These are phyloP conservation scores for Squalus acanthias DNA, from an alignment of 2,797 vertebrate species.

Conservation along the genomic window DNA sequence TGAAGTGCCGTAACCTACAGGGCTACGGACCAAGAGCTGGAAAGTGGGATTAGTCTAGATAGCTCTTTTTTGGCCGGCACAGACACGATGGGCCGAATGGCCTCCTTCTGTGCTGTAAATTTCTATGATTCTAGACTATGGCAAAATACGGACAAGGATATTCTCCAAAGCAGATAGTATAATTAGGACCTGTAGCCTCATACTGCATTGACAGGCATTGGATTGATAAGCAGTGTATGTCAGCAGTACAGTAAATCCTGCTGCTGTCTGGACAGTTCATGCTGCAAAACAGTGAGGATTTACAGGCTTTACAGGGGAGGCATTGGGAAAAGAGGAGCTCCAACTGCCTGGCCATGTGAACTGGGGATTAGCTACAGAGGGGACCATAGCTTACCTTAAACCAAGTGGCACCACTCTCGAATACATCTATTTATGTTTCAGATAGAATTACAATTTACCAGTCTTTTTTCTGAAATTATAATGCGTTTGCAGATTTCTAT, in stretches of 20 bases:
- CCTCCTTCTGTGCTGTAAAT: too few species aligned
- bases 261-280: conserved; percentile 4
- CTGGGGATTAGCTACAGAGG: conserved; percentile 26
- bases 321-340: conserved; percentile 14
- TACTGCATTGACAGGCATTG: not conserved
- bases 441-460: conserved; percentile 34
- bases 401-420: conserved; percentile 15
- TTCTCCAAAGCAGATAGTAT: not conserved
- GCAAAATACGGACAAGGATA: not conserved
- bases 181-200: not conserved
- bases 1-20: too few species aligned
- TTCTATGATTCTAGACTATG: not conserved
- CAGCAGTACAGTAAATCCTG: conserved; percentile 17
- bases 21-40: too few species aligned
- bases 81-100: too few species aligned
- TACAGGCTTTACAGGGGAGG: conserved; percentile 32
- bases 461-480: conserved; percentile 35
- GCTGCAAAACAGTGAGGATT: not conserved
- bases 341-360: conserved; percentile 31
- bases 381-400: conserved; percentile 35
- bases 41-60: too few species aligned
- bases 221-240: not conserved
- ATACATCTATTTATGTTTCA: conserved; percentile 36
- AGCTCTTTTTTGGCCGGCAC: too few species aligned
- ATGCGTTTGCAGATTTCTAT: conserved; percentile 37